These are phyloP conservation scores for Enteromius trimaculatus DNA, from an alignment of 2,797 vertebrate species.

Conservation along the genomic window DNA sequence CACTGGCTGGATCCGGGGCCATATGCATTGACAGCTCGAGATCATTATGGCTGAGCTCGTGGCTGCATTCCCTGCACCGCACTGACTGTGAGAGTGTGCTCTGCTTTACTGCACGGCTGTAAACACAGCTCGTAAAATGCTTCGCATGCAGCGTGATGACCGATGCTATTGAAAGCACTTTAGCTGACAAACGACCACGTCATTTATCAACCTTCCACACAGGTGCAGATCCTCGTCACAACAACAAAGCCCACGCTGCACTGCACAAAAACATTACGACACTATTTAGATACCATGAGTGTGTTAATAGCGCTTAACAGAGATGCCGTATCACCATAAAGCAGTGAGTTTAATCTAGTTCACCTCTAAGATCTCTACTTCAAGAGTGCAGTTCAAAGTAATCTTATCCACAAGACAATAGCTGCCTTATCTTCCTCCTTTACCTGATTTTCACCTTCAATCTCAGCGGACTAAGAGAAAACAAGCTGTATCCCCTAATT, in stretches of 20 bases:
- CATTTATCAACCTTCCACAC: constrained; percentile 66
- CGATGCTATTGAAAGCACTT: constrained; percentile 67
- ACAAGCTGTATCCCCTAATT: constrained; percentile 5
- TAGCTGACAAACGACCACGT: constrained; percentile 65
- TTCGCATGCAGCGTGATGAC: constrained; percentile 51
- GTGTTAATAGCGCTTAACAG: constrained; percentile 2
- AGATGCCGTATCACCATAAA: constrained; percentile 14
- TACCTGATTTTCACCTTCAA: constrained; percentile 30
- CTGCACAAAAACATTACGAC: constrained; percentile 47
- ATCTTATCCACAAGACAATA: constrained; percentile 35
- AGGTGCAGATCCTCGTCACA: constrained; percentile 42
- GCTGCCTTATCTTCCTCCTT: constrained; percentile 22
- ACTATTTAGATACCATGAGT: constrained; percentile 40
- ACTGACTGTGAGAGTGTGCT: constrained; percentile 26
- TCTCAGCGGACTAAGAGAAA: constrained; percentile 14
- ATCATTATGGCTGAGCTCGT: constrained; percentile 45
- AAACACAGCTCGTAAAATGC: constrained; percentile 57
- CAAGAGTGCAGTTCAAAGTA: constrained; percentile 20
- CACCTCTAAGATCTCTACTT: constrained; percentile 27
- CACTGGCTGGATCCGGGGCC: constrained; percentile 27
- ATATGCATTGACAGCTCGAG: constrained; percentile 31
- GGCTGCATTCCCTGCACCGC: constrained; percentile 30
- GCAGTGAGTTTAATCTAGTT: constrained; percentile 29
- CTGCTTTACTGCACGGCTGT: constrained; percentile 36
- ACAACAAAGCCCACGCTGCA: constrained; percentile 38